Base-by-base conservation (phyloP, 2,888 invertebrate genomes). In the Salticus scenicus region DNA sequence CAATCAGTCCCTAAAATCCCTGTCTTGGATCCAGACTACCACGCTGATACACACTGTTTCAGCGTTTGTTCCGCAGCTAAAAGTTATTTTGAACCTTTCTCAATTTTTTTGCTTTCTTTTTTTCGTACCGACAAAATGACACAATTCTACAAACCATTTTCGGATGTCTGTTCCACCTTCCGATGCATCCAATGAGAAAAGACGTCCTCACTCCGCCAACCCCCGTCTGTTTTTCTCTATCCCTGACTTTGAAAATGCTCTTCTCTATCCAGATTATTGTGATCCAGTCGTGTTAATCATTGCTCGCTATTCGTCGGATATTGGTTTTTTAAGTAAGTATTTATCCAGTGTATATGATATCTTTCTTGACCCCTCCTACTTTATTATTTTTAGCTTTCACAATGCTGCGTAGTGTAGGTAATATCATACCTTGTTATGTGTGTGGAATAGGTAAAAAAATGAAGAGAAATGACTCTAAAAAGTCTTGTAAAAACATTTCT, bases 1-100 rank as follows among this genome's bases (percentile, higher is more conserved):
- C 24, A 7, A 24, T 57, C 2, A 20, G 8, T 57, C 57, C 24
- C 5, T 37, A 17, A 57, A 24, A 57, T 57, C 57, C 57, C 2
- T 7, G 20, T 57, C 57, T 57, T 57, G 57, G 57, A 57, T 57
- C 57, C 4, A 7, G 17, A 37, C 24, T 63, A n/a, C 66, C 17
- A 17, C 31, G 28, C 28, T 67, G 42, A 10, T 42, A 70, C 70
- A 70, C 41, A 70, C 42, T 33, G 42, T 42, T 42, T 14, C 70
- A 42, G 24, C 70, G 42, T 76, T 71, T 66, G 67, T 30, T 73
- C 20, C 33, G 51, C 33, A 47, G 33, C 63, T 57, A 77, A 77
- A 84, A 77, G 51, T 71, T 77, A 77, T 84, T 84, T 84, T 77
- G 72, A 77, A 78, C 76, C 83, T 83, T 76, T 37, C 71, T 73